Evolutionary conservation across 2,113 vertebrate species (phyloP), one percentile per base, ranked within the genome.

Genomic region (Planiliza haematocheilus): DNA sequence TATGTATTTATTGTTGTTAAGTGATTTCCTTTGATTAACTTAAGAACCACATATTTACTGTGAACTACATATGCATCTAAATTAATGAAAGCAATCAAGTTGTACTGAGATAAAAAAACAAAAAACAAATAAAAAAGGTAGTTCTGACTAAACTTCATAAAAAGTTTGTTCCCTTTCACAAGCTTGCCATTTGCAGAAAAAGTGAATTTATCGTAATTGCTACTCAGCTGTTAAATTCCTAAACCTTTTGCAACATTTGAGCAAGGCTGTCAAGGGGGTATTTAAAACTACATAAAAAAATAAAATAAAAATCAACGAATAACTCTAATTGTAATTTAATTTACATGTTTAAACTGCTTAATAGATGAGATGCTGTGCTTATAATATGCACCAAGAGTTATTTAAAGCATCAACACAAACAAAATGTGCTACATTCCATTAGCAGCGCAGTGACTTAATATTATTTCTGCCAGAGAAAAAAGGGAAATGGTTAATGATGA

Each of bases 401-500:
- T 50, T 74, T 57, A 43, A 46, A 74, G 63, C 37, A 20, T 56
- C 46, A 21, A 39, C 3, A 30, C 18, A 58, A 64, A 62, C 21
- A 18, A 42, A 67, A 59, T 62, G 12, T 46, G 48, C 50, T 69
- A 24, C 17, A 64, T 7, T 53, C 70, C 41, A 69, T 74, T 63
- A 73, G 36, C 34, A 12, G 46, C 20, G 48, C 52, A 49, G 12
- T 11, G 30, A 42, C 34, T 46, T 48, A 36, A 64, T 49, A 55
- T 38, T 0, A 36, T 42, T n/a, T 77, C 24, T 52, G 38, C 37
- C 57, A 10, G 37, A 14, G 14, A 2, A 53, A 18, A 46, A 16
- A 30, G 10, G 0, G 9, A 53, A 24, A 18, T 37, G 50, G 18
- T 21, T n/a, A 20, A 34, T 42, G 7, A 13, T 46, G 45, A 67